Conservation (phyloP, 2,888 invertebrate genomes). For the Drosophila mimica region DNA sequence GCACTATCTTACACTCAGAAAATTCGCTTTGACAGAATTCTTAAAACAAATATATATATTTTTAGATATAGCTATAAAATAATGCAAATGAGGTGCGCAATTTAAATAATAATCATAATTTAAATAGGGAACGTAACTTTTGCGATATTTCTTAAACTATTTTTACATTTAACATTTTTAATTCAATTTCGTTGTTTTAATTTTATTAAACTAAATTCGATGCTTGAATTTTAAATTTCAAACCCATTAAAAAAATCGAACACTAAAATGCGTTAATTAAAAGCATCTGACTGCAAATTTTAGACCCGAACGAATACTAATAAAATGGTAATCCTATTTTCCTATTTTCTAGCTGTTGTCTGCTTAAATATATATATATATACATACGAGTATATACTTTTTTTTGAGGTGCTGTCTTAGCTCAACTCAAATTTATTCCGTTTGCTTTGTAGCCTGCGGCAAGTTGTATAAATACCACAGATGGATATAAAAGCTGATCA, state of each 20-base stretch:
- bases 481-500: slow-evolving; percentile 52
- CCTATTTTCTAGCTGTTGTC: neutral
- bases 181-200: neutral
- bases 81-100: no score
- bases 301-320: neutral
- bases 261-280: neutral
- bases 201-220: neutral
- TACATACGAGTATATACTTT: no score
- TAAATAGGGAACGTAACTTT: no score
- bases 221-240: neutral
- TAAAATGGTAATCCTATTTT: neutral
- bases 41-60: no score
- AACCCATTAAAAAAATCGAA: neutral
- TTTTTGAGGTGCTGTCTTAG: slow-evolving; percentile 2
- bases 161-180: neutral
- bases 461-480: slow-evolving; percentile 27
- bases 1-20: neutral
- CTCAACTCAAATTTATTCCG: slow-evolving; percentile 30
- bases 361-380: no score
- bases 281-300: no score
- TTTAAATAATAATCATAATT: no score
- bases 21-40: no score
- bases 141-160: no score
- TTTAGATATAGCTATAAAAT: no score
- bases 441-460: slow-evolving; percentile 35